Evolutionary conservation across 2,797 vertebrate genomes (phyloP), one percentile per base, ranked within the genome.

Genomic region (Pelochelys cantorii): DNA sequence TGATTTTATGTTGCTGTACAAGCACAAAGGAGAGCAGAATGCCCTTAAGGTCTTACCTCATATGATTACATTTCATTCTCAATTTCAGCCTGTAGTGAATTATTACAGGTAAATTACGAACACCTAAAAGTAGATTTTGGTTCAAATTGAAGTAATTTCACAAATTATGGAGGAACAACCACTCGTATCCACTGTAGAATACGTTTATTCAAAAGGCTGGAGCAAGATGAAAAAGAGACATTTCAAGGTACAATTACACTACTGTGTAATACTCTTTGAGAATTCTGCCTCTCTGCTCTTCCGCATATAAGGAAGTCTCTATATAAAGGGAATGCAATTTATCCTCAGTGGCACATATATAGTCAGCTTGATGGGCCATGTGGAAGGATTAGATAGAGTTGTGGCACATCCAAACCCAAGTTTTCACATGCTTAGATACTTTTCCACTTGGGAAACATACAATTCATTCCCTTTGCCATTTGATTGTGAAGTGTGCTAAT

Each of bases 171-270:
- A 22, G 1, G 3, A 90, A 79, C 84, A 87, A 93, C 87, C 34
- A 54, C 15, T 92, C n/a, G 85, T 56, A 37, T 79, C 22, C 85
- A 25, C 79, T 87, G 85, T 68, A 82, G 92, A 90, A 59, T 25
- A 82, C 27, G 94, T 96, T 92, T 84, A 7, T 84, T 91, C 83
- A 90, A 59, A 53, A 86, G 34, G 57, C 89, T 90, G 89, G 91
- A 89, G 37, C 53, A 88, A 95, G 55, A 86, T 81, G n/a, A 88
- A 93, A 86, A 1, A 5, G 83, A 59, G 93, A 85, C 13, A 81
- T 90, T 48, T 42, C 23, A 25, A 48, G 71, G 75, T 85, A 71
- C 83, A 90, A 91, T 90, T 77, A 81, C 42, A 56, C 2, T 55
- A 1, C 25, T 81, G 55, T 31, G 82, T 81, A 87, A 53, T 87